Evolutionary conservation across 1,140 invertebrate genomes (phyloP).

Genomic region (Capitella teleta): DNA sequence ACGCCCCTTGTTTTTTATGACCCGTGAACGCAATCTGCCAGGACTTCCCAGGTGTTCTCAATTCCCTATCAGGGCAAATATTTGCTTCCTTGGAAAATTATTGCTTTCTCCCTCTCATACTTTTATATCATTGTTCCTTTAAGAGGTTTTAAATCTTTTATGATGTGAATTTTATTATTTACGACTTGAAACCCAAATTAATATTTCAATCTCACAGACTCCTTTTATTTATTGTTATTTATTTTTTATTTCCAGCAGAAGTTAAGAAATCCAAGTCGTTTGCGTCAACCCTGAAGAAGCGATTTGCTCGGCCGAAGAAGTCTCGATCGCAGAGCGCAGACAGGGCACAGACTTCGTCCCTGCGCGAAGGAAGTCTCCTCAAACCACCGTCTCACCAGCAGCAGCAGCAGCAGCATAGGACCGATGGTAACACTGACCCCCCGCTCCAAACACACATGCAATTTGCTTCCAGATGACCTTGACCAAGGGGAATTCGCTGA

Average conservation of each 20-base stretch:
- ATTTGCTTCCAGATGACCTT: conserved; percentile 2
- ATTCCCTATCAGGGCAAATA: too few species aligned
- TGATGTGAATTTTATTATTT: too few species aligned
- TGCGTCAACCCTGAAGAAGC: conserved; percentile 10
- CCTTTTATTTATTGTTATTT: neutral
- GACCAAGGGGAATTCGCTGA: conserved; percentile 1
- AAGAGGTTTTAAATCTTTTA: too few species aligned
- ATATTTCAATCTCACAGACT: neutral
- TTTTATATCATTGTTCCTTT: too few species aligned
- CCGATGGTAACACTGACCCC: neutral
- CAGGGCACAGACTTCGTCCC: neutral
- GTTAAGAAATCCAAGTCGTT: conserved; percentile 10
- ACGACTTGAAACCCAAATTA: too few species aligned
- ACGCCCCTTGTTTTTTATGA: too few species aligned
- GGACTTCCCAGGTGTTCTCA: too few species aligned
- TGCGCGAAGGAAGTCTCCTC: conserved; percentile 6
- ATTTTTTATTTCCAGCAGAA: conserved; percentile 5
- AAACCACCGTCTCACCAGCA: neutral
- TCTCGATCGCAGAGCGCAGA: conserved; percentile 13
- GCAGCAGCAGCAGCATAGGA: neutral
- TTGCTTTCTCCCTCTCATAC: too few species aligned
- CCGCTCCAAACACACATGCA: neutral
- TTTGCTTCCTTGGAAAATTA: too few species aligned
- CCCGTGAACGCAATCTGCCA: too few species aligned
- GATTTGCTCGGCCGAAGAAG: conserved; percentile 10